phyloP scores from a whole-genome alignment of 2,113 vertebrate species.

The Neogale vison region DNA sequence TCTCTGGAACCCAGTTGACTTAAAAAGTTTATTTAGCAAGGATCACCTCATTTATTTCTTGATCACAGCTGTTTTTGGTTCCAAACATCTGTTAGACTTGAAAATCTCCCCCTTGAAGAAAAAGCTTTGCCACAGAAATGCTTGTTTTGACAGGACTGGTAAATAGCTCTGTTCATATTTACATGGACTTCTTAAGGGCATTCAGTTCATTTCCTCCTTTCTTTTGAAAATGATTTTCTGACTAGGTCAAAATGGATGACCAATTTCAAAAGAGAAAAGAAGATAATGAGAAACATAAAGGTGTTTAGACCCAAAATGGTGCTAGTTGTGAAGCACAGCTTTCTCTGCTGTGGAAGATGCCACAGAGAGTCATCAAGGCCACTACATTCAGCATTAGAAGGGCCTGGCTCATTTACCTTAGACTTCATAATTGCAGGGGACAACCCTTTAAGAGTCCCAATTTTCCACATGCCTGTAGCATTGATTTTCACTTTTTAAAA shows the following conservation, averaged over 20 bases:
- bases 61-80: neutral
- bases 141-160: neutral
- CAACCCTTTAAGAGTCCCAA: neutral
- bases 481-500: constrained; percentile 1
- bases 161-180: neutral
- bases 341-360: neutral
- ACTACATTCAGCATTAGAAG: neutral
- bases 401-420: neutral
- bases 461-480: neutral
- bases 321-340: neutral
- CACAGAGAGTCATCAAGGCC: neutral
- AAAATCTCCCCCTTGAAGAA: neutral
- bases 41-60: constrained; percentile 8
- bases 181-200: neutral
- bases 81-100: constrained; percentile 26
- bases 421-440: neutral
- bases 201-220: neutral
- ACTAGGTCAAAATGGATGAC: neutral
- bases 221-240: constrained; percentile 23
- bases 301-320: neutral
- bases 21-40: neutral
- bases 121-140: neutral
- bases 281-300: neutral
- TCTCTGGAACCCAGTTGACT: neutral
- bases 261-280: neutral